Percentiles rank a stretch among this genome's conserved stretches.
phyloP scores from a whole-genome alignment of 2,113 vertebrate genomes.

The Xenus cinereus region DNA sequence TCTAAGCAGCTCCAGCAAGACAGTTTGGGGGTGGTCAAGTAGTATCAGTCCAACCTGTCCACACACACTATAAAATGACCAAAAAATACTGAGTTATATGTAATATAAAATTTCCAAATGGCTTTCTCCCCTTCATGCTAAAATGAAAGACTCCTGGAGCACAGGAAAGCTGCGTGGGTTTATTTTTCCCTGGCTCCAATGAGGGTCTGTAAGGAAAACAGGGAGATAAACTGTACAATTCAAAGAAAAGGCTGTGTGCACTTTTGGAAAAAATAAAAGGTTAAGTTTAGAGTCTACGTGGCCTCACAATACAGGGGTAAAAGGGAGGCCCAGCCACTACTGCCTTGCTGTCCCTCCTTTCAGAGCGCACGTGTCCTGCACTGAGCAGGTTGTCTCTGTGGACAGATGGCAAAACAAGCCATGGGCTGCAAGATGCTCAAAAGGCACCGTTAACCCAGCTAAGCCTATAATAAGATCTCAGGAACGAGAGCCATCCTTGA shows the following conservation, averaged over 20 bases:
- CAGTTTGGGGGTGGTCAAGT: not conserved
- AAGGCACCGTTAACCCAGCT: not conserved
- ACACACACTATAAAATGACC: not conserved
- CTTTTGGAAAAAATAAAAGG: not conserved
- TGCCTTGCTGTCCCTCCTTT: not conserved
- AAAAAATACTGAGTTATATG: not conserved
- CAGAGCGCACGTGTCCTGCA: not conserved
- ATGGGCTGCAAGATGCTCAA: not conserved
- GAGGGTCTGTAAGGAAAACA: not conserved
- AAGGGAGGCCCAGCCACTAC: accelerated
- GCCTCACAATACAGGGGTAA: not conserved
- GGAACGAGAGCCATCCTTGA: not conserved
- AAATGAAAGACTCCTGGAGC: not conserved
- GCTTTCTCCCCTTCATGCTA: not conserved
- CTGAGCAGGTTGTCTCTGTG: not conserved
- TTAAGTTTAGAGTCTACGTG: not conserved
- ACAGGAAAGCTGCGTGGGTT: not conserved
- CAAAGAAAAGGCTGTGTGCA: not conserved
- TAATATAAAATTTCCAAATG: not conserved
- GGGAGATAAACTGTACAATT: not conserved
- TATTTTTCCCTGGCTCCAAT: not conserved
- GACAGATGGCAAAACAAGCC: slow-evolving; percentile 43
- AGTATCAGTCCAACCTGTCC: not conserved
- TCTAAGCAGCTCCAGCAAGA: not conserved
- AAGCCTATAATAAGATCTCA: slow-evolving; percentile 24